phyloP scores from a whole-genome alignment of 2,888 invertebrate genomes.

The Cryptocephalus moraei region DNA sequence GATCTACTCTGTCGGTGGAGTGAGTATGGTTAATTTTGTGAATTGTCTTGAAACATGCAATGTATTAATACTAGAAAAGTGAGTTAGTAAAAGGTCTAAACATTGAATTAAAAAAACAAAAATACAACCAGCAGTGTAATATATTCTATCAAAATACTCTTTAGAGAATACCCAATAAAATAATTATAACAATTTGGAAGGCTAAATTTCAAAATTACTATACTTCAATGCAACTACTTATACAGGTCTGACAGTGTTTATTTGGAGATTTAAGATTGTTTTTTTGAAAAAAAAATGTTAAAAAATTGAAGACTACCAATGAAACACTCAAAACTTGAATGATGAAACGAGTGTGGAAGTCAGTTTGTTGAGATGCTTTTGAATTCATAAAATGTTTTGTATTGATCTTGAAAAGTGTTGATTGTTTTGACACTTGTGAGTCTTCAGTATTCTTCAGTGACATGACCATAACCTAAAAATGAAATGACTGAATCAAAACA shows the following conservation, averaged over 20 bases:
- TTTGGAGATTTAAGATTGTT: neutral
- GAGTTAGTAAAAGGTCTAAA: constrained; percentile 1
- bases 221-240: neutral
- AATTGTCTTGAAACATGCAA: neutral
- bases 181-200: constrained; percentile 10
- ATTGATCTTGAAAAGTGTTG: too few relatives aligned
- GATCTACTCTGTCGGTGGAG: too few relatives aligned
- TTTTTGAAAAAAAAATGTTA: neutral
- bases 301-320: too few relatives aligned
- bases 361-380: too few relatives aligned
- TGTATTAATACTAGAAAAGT: constrained; percentile 6
- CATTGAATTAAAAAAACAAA: constrained; percentile 5
- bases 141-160: constrained; percentile 12
- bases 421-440: too few relatives aligned
- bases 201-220: constrained; percentile 12
- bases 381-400: too few relatives aligned
- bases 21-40: too few relatives aligned
- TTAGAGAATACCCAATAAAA: constrained; percentile 12
- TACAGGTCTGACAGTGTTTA: constrained; percentile 7
- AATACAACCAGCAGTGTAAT: constrained; percentile 23
- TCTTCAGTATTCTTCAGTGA: too few relatives aligned
- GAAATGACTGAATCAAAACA: too few relatives aligned
- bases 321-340: too few relatives aligned
- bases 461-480: too few relatives aligned
- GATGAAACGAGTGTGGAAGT: too few relatives aligned